Percentiles rank a stretch among this genome's conserved stretches.
Evolutionary conservation across 2,797 vertebrate genomes (phyloP).

Genomic region (Vultur gryphus): DNA sequence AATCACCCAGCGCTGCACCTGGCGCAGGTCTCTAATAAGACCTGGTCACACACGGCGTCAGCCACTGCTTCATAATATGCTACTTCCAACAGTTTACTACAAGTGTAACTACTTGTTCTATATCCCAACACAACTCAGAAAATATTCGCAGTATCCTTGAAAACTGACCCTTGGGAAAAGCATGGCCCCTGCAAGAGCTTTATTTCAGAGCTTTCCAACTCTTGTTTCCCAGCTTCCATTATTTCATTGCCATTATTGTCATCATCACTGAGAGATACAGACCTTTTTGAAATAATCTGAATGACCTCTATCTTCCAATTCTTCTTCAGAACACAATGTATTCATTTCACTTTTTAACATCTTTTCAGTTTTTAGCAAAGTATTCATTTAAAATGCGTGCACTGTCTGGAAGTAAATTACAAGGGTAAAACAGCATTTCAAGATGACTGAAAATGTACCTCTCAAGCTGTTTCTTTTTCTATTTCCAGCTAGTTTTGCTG

Average conservation of each 20-base stretch:
- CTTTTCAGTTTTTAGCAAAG: conserved; percentile 62
- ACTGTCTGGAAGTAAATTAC: conserved; percentile 61
- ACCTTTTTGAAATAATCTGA: conserved; percentile 49
- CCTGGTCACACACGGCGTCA: neutral
- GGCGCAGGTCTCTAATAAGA: neutral
- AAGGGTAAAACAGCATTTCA: conserved; percentile 60
- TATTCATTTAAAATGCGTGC: conserved; percentile 59
- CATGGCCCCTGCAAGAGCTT: neutral
- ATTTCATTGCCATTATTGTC: conserved; percentile 39
- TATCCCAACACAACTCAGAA: neutral
- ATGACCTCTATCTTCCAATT: conserved; percentile 44
- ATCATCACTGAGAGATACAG: conserved; percentile 22
- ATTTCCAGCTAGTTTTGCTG: conserved; percentile 25
- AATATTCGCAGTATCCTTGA: neutral
- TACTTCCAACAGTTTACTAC: neutral
- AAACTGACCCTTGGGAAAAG: neutral
- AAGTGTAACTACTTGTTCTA: neutral
- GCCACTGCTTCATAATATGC: neutral
- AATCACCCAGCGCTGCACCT: neutral
- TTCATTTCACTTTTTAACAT: conserved; percentile 69
- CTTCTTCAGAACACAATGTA: conserved; percentile 27
- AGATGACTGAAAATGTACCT: conserved; percentile 60
- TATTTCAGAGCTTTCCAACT: neutral
- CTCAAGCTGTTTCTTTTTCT: conserved; percentile 24
- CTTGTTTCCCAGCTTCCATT: neutral